Percentiles rank a stretch among this genome's conserved stretches.
Evolutionary conservation across 2,797 vertebrate genomes (phyloP).

Genomic region (Gymnopithys bicolor): DNA sequence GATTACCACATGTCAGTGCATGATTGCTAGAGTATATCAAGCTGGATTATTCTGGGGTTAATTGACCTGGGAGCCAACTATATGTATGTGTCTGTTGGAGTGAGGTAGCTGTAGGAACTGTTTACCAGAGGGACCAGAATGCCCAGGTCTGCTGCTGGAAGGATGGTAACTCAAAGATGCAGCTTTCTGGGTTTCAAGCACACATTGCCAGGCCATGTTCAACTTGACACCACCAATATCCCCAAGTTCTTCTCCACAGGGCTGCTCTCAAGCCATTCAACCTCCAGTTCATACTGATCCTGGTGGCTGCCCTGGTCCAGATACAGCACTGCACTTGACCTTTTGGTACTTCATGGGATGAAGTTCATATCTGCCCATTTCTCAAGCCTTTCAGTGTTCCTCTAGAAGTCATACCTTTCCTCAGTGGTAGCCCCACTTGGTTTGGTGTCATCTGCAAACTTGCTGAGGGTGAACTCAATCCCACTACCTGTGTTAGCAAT

Average conservation of each 20-base stretch:
- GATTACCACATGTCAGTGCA: neutral
- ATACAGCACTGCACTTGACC: neutral
- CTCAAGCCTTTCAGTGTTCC: neutral
- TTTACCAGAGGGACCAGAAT: neutral
- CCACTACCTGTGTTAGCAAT: neutral
- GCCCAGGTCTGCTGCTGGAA: neutral
- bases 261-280: neutral
- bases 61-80: neutral
- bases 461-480: neutral
- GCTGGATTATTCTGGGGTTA: neutral
- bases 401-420: neutral
- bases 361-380: neutral
- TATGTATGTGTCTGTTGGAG: neutral
- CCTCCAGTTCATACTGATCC: fast-evolving
- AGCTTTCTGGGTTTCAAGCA: neutral
- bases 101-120: neutral
- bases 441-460: neutral
- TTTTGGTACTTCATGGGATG: neutral
- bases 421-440: neutral
- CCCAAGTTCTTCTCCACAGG: neutral
- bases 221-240: neutral
- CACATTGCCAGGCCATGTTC: fast-evolving
- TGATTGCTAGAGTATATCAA: neutral
- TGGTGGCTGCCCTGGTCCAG: neutral
- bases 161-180: neutral